Percentiles rank a stretch among this genome's conserved stretches.
These are phyloP conservation scores for Chrysopa pallens DNA, from an alignment of 1,140 invertebrate species.

Conservation along the genomic window DNA sequence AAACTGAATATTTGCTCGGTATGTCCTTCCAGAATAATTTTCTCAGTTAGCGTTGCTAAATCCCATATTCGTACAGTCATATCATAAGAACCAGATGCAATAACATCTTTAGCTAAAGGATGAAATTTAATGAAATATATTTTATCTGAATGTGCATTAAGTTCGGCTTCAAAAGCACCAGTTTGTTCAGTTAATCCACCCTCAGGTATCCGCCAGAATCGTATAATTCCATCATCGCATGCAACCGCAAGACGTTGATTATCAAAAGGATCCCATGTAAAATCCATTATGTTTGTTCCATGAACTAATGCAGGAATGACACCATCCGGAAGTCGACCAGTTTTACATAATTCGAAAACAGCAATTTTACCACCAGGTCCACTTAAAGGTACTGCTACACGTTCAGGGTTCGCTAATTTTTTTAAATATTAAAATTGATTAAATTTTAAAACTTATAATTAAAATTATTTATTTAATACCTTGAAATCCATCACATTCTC, in stretches of 20 bases:
- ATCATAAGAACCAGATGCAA: slow-evolving; percentile 77
- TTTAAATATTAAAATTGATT: not conserved
- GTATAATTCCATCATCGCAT: slow-evolving; percentile 79
- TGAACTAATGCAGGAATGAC: slow-evolving; percentile 75
- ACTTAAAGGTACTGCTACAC: slow-evolving; percentile 72
- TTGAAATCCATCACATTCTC: slow-evolving; percentile 86
- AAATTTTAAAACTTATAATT: not conserved
- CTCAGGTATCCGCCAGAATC: slow-evolving; percentile 62
- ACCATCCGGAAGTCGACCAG: slow-evolving; percentile 59
- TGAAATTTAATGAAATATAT: slow-evolving; percentile 84
- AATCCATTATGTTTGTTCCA: slow-evolving; percentile 76
- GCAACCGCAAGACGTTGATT: slow-evolving; percentile 61
- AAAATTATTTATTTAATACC: slow-evolving; percentile 28
- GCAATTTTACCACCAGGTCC: slow-evolving; percentile 80
- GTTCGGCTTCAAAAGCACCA: slow-evolving; percentile 34
- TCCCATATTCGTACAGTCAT: slow-evolving; percentile 79
- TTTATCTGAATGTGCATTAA: slow-evolving; percentile 69
- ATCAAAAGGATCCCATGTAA: slow-evolving; percentile 85
- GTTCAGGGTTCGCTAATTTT: slow-evolving; percentile 53
- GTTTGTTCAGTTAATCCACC: slow-evolving; percentile 41
- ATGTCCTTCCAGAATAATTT: slow-evolving; percentile 43
- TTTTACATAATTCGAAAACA: slow-evolving; percentile 64
- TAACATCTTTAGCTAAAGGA: slow-evolving; percentile 65
- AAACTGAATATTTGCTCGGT: slow-evolving; percentile 77
- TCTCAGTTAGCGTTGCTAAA: slow-evolving; percentile 29